These are phyloP conservation scores for Platyscapa corneri DNA, from an alignment of 1,140 invertebrate genomes.

Conservation along the genomic window DNA sequence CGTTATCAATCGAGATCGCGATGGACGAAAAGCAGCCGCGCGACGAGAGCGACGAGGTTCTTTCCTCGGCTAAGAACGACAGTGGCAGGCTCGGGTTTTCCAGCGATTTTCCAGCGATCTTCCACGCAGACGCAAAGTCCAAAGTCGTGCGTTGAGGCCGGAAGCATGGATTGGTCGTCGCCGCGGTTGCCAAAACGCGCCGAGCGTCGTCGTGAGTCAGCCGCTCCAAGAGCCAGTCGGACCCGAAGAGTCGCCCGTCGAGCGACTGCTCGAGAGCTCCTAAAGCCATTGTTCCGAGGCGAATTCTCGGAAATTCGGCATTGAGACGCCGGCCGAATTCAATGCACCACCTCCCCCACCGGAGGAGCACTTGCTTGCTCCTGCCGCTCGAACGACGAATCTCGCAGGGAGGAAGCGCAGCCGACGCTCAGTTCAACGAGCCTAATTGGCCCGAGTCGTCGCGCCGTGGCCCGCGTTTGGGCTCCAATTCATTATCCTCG, in stretches of 20 bases:
- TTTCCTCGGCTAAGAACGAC: too few relatives aligned
- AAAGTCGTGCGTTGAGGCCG: too few relatives aligned
- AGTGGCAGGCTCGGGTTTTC: too few relatives aligned
- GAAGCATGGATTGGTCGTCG: not conserved
- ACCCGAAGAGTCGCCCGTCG: too few relatives aligned
- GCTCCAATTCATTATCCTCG: conserved; percentile 33
- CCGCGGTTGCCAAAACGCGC: not conserved
- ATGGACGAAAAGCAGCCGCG: too few relatives aligned
- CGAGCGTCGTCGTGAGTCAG: not conserved
- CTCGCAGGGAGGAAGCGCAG: conserved; percentile 6
- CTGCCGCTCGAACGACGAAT: conserved; percentile 19
- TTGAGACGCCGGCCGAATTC: not conserved
- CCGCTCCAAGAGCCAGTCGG: too few relatives aligned
- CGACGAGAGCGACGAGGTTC: not conserved
- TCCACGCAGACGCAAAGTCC: too few relatives aligned
- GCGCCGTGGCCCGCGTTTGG: not conserved
- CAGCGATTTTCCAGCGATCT: too few relatives aligned
- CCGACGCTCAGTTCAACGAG: conserved; percentile 41
- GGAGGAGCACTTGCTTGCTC: too few relatives aligned
- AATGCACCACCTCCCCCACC: not conserved
- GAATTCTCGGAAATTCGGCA: not conserved
- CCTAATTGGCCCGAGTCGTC: conserved; percentile 10
- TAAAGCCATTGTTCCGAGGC: not conserved
- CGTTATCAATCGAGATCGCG: too few relatives aligned
- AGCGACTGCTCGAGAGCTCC: too few relatives aligned